These are phyloP conservation scores for Ahaetulla prasina DNA, from an alignment of 2,113 vertebrate genomes.

Conservation along the genomic window DNA sequence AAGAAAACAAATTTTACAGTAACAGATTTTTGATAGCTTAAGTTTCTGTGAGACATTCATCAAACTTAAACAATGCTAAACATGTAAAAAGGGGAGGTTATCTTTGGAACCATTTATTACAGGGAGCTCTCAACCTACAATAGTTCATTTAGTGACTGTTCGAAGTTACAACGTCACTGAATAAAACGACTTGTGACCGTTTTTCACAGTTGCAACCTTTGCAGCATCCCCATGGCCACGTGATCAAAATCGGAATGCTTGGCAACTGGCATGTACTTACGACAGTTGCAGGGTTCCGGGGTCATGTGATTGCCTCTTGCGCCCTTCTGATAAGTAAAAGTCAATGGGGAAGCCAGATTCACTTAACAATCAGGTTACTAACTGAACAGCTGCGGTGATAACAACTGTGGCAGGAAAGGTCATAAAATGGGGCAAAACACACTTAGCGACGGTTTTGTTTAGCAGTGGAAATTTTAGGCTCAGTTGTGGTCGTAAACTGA, in stretches of 20 bases:
- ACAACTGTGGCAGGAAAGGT: background rate
- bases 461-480: background rate
- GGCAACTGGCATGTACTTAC: background rate
- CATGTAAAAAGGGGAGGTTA: background rate
- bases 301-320: background rate
- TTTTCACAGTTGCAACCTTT: background rate
- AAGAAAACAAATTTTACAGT: background rate
- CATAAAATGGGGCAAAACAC: background rate
- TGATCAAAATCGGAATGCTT: background rate
- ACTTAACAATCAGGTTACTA: background rate
- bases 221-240: background rate
- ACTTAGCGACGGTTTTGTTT: background rate
- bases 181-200: background rate
- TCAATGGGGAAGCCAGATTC: background rate
- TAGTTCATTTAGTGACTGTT: background rate
- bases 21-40: background rate
- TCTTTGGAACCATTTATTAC: background rate
- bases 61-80: background rate
- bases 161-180: background rate
- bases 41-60: background rate
- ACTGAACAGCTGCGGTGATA: background rate
- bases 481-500: background rate
- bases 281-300: background rate
- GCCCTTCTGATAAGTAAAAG: background rate
- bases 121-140: background rate